Conservation (phyloP, 2,888 invertebrate species). For the Amphiduros pacificus region DNA sequence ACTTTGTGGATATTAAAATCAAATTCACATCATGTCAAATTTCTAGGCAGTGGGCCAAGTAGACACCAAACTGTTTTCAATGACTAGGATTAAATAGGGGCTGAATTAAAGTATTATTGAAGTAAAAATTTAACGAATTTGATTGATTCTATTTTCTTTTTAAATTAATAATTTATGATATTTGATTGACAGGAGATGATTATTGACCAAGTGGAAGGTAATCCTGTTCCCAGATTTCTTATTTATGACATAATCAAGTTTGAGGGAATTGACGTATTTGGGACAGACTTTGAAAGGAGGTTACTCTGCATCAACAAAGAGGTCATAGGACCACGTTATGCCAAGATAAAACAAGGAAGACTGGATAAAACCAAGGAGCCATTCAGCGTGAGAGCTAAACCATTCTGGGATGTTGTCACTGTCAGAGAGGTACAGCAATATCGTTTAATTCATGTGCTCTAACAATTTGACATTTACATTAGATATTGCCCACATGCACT, state of each 20-base stretch:
- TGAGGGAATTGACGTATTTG: conserved; percentile 76
- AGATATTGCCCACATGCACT: too few species aligned
- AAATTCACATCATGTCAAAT: too few species aligned
- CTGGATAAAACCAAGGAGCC: conserved; percentile 80
- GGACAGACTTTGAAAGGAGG: conserved; percentile 77
- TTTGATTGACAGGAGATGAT: conserved; percentile 84
- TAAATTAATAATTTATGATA: not conserved
- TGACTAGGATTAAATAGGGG: too few species aligned
- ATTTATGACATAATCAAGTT: conserved; percentile 92
- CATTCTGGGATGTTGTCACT: conserved; percentile 81
- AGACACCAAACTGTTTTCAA: too few species aligned
- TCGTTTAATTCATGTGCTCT: too few species aligned
- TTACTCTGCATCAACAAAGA: conserved; percentile 72
- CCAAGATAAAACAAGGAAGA: conserved; percentile 76
- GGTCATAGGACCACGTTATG: conserved; percentile 66
- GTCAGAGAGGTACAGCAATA: too few species aligned
- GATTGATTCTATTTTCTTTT: too few species aligned
- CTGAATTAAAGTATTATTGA: too few species aligned
- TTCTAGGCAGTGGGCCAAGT: too few species aligned
- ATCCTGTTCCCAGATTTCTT: conserved; percentile 79
- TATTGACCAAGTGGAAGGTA: conserved; percentile 76
- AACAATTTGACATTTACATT: too few species aligned
- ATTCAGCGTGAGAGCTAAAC: conserved; percentile 86
- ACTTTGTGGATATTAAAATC: too few species aligned
- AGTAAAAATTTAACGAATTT: too few species aligned